A percentile compares a stretch with the other conserved stretches of the same genome.
phyloP scores from a whole-genome alignment of 2,113 vertebrate species.

The Dunckerocampus dactyliophorus region DNA sequence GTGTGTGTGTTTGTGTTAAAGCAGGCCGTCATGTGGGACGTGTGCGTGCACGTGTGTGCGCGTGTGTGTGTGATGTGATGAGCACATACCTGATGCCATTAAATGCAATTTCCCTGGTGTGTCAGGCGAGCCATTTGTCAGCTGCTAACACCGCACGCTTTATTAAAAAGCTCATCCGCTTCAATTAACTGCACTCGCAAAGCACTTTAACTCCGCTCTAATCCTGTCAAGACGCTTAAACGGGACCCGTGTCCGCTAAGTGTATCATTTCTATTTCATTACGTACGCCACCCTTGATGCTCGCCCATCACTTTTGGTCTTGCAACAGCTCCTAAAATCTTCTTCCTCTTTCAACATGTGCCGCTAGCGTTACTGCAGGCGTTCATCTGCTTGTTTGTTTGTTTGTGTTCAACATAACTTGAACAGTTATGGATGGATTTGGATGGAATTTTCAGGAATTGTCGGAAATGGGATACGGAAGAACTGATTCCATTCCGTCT shows the following conservation, averaged over 20 bases:
- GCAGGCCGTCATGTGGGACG: conserved; percentile 28
- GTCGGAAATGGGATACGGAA: no score
- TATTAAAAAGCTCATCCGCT: conserved; percentile 79
- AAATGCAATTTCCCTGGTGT: conserved; percentile 75
- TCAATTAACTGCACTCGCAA: conserved; percentile 75
- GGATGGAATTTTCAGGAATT: no score
- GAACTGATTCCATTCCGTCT: no score
- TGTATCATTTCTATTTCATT: conserved; percentile 48
- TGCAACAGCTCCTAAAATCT: no score
- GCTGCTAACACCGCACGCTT: conserved; percentile 77
- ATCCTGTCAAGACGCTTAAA: conserved; percentile 76
- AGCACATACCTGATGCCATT: conserved; percentile 78
- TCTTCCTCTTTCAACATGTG: no score
- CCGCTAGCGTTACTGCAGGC: no score
- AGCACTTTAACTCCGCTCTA: conserved; percentile 75
- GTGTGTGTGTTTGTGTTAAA: conserved; percentile 32
- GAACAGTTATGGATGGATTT: no score
- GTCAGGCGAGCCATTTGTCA: conserved; percentile 74
- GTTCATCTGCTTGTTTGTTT: no score
- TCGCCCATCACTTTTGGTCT: no score
- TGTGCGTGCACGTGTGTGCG: conserved; percentile 15
- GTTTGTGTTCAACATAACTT: no score
- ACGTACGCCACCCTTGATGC: conserved; percentile 10
- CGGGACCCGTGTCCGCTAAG: conserved; percentile 60
- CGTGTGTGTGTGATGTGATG: conserved; percentile 43